Evolutionary conservation across 1,140 invertebrate genomes (phyloP).

Genomic region (Chrysomallon squamiferum): DNA sequence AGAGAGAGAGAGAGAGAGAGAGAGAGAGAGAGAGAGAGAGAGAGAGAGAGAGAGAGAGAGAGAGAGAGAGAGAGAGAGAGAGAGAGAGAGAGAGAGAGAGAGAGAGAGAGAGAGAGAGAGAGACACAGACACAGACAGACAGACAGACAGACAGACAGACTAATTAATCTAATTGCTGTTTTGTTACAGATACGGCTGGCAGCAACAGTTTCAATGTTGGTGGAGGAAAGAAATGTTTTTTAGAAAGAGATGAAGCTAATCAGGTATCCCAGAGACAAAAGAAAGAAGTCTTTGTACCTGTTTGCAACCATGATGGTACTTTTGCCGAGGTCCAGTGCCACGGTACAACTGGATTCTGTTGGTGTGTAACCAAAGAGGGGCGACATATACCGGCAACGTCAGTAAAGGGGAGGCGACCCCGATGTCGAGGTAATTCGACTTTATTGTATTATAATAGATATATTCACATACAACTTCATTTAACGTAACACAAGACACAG

Average conservation of each 20-base stretch:
- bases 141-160: slow-evolving; percentile 5
- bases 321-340: slow-evolving; percentile 87
- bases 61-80: not conserved
- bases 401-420: slow-evolving; percentile 72
- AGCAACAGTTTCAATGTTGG: not conserved
- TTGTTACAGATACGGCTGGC: not conserved
- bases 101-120: slow-evolving; percentile 5
- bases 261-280: slow-evolving; percentile 26
- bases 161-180: not conserved
- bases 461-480: no score
- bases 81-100: not conserved
- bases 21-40: slow-evolving; percentile 2
- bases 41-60: slow-evolving; percentile 10
- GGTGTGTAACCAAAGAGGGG: slow-evolving; percentile 84
- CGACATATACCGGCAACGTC: slow-evolving; percentile 79
- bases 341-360: slow-evolving; percentile 76
- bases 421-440: slow-evolving; percentile 66
- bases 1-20: slow-evolving; percentile 11
- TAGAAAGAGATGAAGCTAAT: slow-evolving; percentile 40
- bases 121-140: slow-evolving; percentile 4
- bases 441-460: no score
- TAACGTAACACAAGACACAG: no score
- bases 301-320: slow-evolving; percentile 79
- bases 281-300: slow-evolving; percentile 65
- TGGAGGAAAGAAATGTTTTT: slow-evolving; percentile 19